phyloP scores from a whole-genome alignment of 2,113 vertebrate genomes.

The Hippolais icterina region DNA sequence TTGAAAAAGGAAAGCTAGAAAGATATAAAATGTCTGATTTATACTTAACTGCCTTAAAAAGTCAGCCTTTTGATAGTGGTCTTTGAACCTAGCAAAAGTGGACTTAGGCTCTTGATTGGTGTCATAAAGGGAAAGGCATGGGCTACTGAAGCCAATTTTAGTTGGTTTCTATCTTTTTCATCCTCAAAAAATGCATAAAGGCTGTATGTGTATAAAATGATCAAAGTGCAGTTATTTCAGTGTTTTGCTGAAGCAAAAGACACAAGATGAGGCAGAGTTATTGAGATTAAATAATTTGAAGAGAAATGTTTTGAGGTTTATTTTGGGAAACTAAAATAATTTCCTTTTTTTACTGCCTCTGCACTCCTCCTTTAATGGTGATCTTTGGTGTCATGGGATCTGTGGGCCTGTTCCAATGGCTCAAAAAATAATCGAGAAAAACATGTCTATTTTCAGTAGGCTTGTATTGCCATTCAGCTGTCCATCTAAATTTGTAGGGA shows the following conservation, averaged over 20 bases:
- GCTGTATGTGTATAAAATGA: neutral
- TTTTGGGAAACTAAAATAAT: neutral
- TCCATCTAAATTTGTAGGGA: slow-evolving; percentile 5
- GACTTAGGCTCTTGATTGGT: neutral
- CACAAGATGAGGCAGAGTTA: neutral
- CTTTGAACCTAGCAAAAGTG: slow-evolving; percentile 46
- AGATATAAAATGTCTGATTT: slow-evolving; percentile 55
- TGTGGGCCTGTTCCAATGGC: neutral
- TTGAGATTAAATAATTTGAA: neutral
- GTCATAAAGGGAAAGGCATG: neutral
- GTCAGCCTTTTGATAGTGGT: slow-evolving; percentile 51
- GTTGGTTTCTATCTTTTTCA: neutral
- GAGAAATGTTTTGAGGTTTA: neutral
- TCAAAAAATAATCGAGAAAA: neutral
- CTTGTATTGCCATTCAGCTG: slow-evolving; percentile 27
- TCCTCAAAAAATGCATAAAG: neutral
- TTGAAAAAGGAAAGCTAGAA: neutral
- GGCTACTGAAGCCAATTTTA: neutral
- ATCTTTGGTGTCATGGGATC: neutral
- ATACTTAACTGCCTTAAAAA: slow-evolving; percentile 41
- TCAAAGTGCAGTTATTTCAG: neutral
- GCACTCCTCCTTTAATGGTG: neutral
- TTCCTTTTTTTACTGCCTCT: neutral
- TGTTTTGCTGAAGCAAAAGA: neutral
- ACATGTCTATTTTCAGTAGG: neutral